Percentiles rank a stretch among this genome's conserved stretches.
phyloP scores from a whole-genome alignment of 2,113 vertebrate species.

The Pteronura brasiliensis region DNA sequence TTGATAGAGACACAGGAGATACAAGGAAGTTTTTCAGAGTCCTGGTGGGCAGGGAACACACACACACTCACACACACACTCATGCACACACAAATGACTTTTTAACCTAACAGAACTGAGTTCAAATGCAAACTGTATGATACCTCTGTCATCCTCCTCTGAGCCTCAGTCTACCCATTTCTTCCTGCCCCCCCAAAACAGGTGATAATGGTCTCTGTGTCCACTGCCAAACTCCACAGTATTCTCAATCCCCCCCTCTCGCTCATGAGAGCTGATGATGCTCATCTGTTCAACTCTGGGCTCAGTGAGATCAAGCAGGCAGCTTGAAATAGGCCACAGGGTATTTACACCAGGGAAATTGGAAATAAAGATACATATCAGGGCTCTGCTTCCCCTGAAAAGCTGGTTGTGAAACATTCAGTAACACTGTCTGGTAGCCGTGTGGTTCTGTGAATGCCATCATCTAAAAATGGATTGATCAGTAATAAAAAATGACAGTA shows the following conservation, averaged over 20 bases:
- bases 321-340: neutral
- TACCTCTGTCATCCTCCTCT: neutral
- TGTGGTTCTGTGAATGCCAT: neutral
- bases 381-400: neutral
- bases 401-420: neutral
- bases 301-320: neutral
- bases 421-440: neutral
- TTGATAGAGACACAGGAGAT: neutral
- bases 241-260: too few species aligned
- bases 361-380: neutral
- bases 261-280: fast-evolving
- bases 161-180: neutral
- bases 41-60: neutral
- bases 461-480: neutral
- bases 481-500: neutral
- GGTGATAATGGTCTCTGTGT: neutral
- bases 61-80: neutral
- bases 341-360: neutral
- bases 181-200: neutral
- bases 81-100: neutral
- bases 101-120: neutral
- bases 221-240: fast-evolving
- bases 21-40: neutral
- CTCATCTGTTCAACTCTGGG: neutral
- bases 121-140: neutral